Evolutionary conservation across 2,888 invertebrate species (phyloP).

Genomic region (Aspidapion aeneum): DNA sequence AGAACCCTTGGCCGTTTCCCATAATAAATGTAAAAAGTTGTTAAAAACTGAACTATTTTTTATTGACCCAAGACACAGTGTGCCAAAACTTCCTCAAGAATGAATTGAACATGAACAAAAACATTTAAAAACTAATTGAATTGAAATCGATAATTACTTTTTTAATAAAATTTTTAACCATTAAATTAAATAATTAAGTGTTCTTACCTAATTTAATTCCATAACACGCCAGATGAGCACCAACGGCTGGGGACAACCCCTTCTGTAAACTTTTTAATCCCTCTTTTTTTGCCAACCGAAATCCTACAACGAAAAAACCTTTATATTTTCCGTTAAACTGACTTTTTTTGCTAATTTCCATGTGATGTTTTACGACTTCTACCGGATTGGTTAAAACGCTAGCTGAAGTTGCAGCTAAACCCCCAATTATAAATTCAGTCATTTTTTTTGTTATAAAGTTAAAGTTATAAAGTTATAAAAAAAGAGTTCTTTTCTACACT

Average conservation of each 20-base stretch:
- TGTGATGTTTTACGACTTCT: constrained; percentile 30
- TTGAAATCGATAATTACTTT: too few relatives aligned
- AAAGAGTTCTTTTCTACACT: too few relatives aligned
- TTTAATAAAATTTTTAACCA: too few relatives aligned
- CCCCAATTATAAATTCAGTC: constrained; percentile 30
- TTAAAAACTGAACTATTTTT: too few relatives aligned
- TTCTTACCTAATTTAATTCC: constrained; percentile 28
- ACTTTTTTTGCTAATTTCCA: constrained; percentile 28
- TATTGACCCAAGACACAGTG: too few relatives aligned
- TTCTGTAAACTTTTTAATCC: constrained; percentile 27
- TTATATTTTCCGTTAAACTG: constrained; percentile 22
- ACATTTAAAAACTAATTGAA: too few relatives aligned
- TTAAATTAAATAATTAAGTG: too few relatives aligned
- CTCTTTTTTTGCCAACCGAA: constrained; percentile 23
- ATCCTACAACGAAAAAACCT: constrained; percentile 23
- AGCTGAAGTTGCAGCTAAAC: constrained; percentile 28
- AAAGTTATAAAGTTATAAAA: too few relatives aligned
- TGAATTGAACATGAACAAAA: too few relatives aligned
- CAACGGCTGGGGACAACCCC: constrained; percentile 28
- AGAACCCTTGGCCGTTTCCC: too few relatives aligned
- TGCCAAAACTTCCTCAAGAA: too few relatives aligned
- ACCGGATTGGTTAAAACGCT: constrained; percentile 29
- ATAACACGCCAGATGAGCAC: constrained; percentile 27
- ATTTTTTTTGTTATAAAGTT: not conserved
- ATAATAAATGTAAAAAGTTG: too few relatives aligned